These are phyloP conservation scores for Malacoctenus gilli DNA, from an alignment of 2,797 vertebrate species.

Conservation along the genomic window DNA sequence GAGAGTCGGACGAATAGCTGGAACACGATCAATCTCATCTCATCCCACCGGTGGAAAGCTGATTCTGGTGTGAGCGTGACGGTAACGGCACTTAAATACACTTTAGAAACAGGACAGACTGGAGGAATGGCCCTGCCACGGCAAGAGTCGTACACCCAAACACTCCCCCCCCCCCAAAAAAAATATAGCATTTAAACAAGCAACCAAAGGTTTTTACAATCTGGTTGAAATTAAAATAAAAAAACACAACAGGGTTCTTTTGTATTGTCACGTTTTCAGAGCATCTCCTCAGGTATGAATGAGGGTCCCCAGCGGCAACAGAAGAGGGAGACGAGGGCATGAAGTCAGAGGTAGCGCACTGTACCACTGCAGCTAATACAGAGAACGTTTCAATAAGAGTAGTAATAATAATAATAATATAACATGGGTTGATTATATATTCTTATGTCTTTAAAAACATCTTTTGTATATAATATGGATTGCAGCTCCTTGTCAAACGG, in stretches of 20 bases:
- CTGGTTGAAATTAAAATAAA: slow-evolving; percentile 5
- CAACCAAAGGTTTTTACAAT: slow-evolving; percentile 29
- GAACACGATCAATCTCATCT: slow-evolving; percentile 28
- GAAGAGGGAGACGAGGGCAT: too few species aligned
- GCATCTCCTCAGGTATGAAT: too few species aligned
- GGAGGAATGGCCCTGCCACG: slow-evolving; percentile 39
- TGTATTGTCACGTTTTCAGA: too few species aligned
- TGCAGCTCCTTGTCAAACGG: slow-evolving; percentile 58
- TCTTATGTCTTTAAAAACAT: slow-evolving; percentile 44
- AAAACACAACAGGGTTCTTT: too few species aligned
- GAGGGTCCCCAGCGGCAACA: too few species aligned
- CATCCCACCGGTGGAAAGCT: slow-evolving; percentile 35
- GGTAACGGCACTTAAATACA: slow-evolving; percentile 64
- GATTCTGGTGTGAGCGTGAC: slow-evolving; percentile 31
- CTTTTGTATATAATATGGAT: slow-evolving; percentile 46
- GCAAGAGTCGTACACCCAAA: slow-evolving; percentile 32
- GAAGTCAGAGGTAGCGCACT: slow-evolving; percentile 66
- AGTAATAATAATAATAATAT: too few species aligned
- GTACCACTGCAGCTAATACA: slow-evolving; percentile 67
- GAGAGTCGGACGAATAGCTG: slow-evolving; percentile 56
- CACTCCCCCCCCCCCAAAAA: slow-evolving; percentile 39
- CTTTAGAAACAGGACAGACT: slow-evolving; percentile 47
- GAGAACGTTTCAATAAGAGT: slow-evolving; percentile 43
- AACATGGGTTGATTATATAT: slow-evolving; percentile 53
- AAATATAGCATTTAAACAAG: slow-evolving; percentile 44